phyloP scores from a whole-genome alignment of 2,888 invertebrate genomes.

The Leptogaster cylindrica region DNA sequence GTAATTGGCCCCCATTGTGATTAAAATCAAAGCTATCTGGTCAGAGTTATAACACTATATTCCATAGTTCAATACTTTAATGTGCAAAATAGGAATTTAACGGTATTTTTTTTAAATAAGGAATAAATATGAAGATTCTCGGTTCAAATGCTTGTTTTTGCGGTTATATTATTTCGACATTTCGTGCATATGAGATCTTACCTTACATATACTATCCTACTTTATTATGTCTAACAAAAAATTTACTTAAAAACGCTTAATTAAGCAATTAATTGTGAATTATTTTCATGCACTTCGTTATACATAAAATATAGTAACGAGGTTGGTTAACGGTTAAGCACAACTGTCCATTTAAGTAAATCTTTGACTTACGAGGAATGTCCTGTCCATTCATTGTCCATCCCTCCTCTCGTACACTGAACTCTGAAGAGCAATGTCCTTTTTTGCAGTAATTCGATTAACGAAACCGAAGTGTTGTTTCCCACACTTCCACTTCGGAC shows the following conservation, averaged over 20 bases:
- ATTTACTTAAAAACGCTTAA: too few relatives aligned
- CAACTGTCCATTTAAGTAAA: too few relatives aligned
- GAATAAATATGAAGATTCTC: background rate
- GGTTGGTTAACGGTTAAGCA: too few relatives aligned
- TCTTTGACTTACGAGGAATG: background rate
- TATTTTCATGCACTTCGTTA: too few relatives aligned
- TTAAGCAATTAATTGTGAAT: too few relatives aligned
- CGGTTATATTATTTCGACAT: too few relatives aligned
- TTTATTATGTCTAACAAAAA: too few relatives aligned
- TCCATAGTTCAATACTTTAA: background rate
- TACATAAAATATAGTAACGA: too few relatives aligned
- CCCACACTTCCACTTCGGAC: slow-evolving; percentile 2
- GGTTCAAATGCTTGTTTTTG: background rate
- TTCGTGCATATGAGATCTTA: too few relatives aligned
- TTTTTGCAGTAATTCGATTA: background rate
- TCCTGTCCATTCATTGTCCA: background rate
- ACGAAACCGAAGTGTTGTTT: background rate
- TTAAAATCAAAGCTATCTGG: slow-evolving; percentile 3
- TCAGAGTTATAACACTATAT: too few relatives aligned
- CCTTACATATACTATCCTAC: too few relatives aligned
- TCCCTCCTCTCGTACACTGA: background rate
- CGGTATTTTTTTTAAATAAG: background rate
- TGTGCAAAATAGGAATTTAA: background rate
- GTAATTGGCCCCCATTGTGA: slow-evolving; percentile 28
- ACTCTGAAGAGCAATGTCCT: background rate